These are phyloP conservation scores for Odontamblyopus lacepedii DNA, from an alignment of 2,797 vertebrate genomes.

Conservation along the genomic window DNA sequence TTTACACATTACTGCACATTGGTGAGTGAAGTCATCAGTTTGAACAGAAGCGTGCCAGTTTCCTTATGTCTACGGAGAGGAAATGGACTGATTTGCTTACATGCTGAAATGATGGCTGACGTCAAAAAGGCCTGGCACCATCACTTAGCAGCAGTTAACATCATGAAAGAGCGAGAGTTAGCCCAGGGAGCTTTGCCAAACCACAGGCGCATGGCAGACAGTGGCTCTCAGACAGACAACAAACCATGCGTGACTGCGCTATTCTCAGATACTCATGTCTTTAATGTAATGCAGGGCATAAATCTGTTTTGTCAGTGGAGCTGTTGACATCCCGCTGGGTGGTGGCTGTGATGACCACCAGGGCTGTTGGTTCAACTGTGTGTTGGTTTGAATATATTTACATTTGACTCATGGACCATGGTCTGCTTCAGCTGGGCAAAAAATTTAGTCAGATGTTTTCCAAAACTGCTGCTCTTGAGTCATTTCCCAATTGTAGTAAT, in stretches of 20 bases:
- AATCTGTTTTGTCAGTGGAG: conserved; percentile 7
- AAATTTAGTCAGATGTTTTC: not conserved
- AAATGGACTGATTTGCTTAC: conserved; percentile 61
- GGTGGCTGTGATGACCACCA: conserved; percentile 12
- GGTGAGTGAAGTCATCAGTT: conserved; percentile 42
- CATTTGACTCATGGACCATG: not conserved
- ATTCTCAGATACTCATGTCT: conserved; percentile 25
- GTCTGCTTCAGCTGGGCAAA: not conserved
- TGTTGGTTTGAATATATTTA: not conserved
- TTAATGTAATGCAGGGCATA: conserved; percentile 17
- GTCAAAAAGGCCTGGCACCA: conserved; percentile 59
- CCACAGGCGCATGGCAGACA: conserved; percentile 61
- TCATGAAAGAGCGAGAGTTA: conserved; percentile 41
- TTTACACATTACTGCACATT: conserved; percentile 16
- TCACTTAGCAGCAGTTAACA: conserved; percentile 56
- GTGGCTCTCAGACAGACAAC: conserved; percentile 52
- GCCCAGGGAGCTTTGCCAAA: conserved; percentile 42
- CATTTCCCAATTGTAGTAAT: not conserved
- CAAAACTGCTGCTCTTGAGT: not conserved
- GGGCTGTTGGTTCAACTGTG: not conserved
- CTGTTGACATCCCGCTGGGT: conserved; percentile 27
- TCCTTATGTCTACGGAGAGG: conserved; percentile 41
- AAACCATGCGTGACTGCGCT: conserved; percentile 44
- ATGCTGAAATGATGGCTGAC: conserved; percentile 61
- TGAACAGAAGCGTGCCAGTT: conserved; percentile 47